Base-by-base conservation (phyloP, 2,113 vertebrate genomes). In the Hyaena hyaena region DNA sequence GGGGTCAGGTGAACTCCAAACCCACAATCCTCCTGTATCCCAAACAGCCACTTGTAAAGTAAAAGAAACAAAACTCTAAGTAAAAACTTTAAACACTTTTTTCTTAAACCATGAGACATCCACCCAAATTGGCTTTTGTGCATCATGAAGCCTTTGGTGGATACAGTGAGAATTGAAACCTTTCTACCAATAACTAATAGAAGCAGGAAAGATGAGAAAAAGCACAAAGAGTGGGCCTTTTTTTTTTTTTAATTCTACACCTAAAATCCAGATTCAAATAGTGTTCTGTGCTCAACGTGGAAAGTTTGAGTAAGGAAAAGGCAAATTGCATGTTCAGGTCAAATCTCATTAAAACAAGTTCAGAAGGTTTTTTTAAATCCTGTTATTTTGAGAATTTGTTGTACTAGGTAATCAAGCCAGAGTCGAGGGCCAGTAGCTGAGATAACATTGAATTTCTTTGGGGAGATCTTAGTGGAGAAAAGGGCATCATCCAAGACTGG, bases 321-420 rank as follows among this genome's bases (percentile, higher is more conserved):
- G 71, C 39, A 93, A 90, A 80, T 48, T 84, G 39, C 35, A 63
- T 35, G 48, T 88, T 24, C 71, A 76, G 31, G n/a, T 74, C 65
- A 96, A 91, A 88, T 93, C 39, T 77, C 63, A 90, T 66, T 73
- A 61, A 90, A 87, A 71, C 81, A 96, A 69, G 28, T 28, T 84
- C 71, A 89, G 88, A 89, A 80, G n/a, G 16, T 73, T 76, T 58
- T 81, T 43, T 69, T 86, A 15, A 48, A 80, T 79, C 48, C 81
- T 79, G 28, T 35, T 69, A 19, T 68, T 69, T 24, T 88, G n/a
- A 88, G 58, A 93, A 33, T 90, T 24, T 39, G 35, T 87, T 68
- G 23, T 14, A 63, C 7, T 79, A 17, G 5, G 35, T 89, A 35
- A 76, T 65, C 24, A 89, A 90, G 61, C 66, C 76, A 93, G 48